These are phyloP conservation scores for Hormiphora californensis DNA, from an alignment of 37 sponge, comb jelly and placozoan species.

Conservation along the genomic window DNA sequence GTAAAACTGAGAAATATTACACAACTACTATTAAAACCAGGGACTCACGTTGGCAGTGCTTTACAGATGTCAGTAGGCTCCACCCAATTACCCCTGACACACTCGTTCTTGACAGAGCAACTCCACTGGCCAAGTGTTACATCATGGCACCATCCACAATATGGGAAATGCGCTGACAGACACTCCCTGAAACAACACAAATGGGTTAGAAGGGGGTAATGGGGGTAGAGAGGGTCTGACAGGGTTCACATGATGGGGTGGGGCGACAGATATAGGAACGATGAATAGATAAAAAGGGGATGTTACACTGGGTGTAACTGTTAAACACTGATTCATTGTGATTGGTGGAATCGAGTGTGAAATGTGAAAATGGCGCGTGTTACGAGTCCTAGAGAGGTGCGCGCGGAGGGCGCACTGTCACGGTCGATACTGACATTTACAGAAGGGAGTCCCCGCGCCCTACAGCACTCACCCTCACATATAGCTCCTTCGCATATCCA, in stretches of 20 bases:
- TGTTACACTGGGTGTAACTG: no score
- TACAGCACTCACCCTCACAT: no score
- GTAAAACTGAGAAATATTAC: no score
- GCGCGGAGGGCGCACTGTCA: not conserved
- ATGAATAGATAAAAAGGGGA: no score
- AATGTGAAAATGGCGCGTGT: not conserved
- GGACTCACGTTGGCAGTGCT: conserved; percentile 37
- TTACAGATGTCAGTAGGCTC: conserved; percentile 18
- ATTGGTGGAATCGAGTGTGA: not conserved
- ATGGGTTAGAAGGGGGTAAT: no score
- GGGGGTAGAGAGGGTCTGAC: no score
- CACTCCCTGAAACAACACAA: conserved; percentile 55
- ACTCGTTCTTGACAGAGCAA: not conserved
- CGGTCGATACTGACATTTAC: not conserved
- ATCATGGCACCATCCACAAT: conserved; percentile 40
- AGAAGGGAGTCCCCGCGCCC: not conserved
- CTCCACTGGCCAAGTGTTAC: conserved; percentile 21
- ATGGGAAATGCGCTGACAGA: not conserved
- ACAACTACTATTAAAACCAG: not conserved
- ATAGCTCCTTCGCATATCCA: no score
- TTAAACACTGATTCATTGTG: no score
- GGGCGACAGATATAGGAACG: no score
- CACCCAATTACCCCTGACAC: not conserved
- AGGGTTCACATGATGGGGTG: no score
- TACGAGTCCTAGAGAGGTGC: not conserved